Conservation (phyloP, 2,888 invertebrate genomes). For the Lydus trimaculatus region DNA sequence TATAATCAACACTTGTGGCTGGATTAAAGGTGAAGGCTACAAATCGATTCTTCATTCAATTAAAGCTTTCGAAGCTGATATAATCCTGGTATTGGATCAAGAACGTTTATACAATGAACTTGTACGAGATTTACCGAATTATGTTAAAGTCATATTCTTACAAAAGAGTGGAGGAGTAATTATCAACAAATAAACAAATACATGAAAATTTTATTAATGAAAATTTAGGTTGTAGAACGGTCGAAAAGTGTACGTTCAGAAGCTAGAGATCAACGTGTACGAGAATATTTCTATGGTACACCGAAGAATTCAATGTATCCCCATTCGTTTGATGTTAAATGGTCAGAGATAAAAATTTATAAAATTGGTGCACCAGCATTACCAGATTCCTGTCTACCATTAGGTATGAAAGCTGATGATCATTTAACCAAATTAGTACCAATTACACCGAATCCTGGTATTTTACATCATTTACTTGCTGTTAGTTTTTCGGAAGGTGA, state of each 20-base stretch:
- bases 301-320: constrained; percentile 78
- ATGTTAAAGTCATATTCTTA: constrained; percentile 79
- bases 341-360: constrained; percentile 86
- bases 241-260: constrained; percentile 76
- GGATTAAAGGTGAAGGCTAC: constrained; percentile 94
- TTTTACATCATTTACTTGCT: constrained; percentile 88
- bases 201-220: constrained; percentile 15
- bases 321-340: constrained; percentile 93
- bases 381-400: constrained; percentile 95
- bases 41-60: constrained; percentile 86
- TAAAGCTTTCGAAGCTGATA: constrained; percentile 94
- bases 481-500: constrained; percentile 85
- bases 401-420: constrained; percentile 94
- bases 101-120: constrained; percentile 95
- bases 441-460: constrained; percentile 76
- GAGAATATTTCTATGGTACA: constrained; percentile 97
- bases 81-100: constrained; percentile 94
- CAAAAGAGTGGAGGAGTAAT: constrained; percentile 93
- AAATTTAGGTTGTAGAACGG: constrained; percentile 88
- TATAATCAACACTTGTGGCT: constrained; percentile 97
- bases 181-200: constrained; percentile 33
- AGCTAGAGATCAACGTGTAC: constrained; percentile 78
- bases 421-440: constrained; percentile 88
- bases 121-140: constrained; percentile 90
- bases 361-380: constrained; percentile 94